Evolutionary conservation across 2,888 invertebrate species (phyloP).

Genomic region (Drosophila leonis): DNA sequence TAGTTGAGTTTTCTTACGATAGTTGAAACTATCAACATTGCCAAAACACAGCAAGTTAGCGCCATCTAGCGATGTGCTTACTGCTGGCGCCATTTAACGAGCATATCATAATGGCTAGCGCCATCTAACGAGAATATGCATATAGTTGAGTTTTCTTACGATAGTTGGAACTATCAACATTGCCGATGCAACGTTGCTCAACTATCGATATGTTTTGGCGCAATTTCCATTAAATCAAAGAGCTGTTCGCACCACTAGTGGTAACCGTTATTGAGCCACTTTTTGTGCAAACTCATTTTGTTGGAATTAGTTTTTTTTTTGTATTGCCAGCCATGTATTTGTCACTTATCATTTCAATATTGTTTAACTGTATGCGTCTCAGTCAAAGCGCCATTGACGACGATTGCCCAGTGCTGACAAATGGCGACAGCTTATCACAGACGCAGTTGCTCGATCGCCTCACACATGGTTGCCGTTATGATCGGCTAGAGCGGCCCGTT

Average conservation of each 20-base stretch:
- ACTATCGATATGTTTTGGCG: slow-evolving; percentile 19
- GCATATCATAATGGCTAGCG: not conserved
- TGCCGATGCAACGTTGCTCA: not conserved
- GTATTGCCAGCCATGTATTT: slow-evolving; percentile 40
- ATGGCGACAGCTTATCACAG: slow-evolving; percentile 89
- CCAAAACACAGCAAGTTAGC: not conserved
- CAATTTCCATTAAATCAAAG: not conserved
- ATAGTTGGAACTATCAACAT: not conserved
- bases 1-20: too few species aligned
- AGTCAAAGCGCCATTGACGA: slow-evolving; percentile 11
- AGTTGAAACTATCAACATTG: too few species aligned
- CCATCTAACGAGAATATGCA: not conserved
- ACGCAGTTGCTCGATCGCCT: slow-evolving; percentile 90
- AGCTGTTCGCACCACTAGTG: slow-evolving; percentile 3
- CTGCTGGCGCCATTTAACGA: not conserved
- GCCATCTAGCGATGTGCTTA: not conserved
- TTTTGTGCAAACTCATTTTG: slow-evolving; percentile 35
- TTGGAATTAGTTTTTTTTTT: not conserved
- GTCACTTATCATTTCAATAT: slow-evolving; percentile 51
- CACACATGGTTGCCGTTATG: slow-evolving; percentile 91
- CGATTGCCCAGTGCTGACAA: slow-evolving; percentile 86
- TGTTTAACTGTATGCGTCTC: slow-evolving; percentile 47
- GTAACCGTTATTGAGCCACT: slow-evolving; percentile 43
- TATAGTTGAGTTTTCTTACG: not conserved
- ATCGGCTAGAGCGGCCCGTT: slow-evolving; percentile 89